Base-by-base conservation (phyloP, 2,888 invertebrate genomes). In the Caenorhabditis sulstoni region DNA sequence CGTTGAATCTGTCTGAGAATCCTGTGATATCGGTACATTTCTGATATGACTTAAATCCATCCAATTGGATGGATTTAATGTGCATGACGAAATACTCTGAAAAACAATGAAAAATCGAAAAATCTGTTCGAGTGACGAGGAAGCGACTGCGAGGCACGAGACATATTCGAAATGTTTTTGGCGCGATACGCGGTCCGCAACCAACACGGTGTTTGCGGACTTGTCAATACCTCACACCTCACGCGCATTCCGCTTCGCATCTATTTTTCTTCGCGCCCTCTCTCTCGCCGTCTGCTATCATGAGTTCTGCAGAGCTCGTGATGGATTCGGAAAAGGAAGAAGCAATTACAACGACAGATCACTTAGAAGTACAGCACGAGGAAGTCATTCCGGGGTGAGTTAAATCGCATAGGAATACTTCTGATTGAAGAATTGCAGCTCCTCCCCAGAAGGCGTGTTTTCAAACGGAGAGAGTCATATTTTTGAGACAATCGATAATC, bases 31-130 rank as follows among this genome's bases (percentile, higher is more conserved):
- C 99, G 89, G 98, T 99, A 91, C 95, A 93, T 85, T 94, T 94
- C 0, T 96, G 97, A 89, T 99, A 99, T 0, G 98, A 98, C 92
- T 99, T 99, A 91, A 99, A 99, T 53, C 99, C 99, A 90, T 99
- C 97, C 58, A 99, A 92, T 41, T 95, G 93, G 86, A 98, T 94
- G 1, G 94, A 94, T 91, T 96, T 97, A 57, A 99, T 94, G 91
- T 94, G 93, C 98, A 99, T 98, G 59, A 7, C 64, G 29, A 35
- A 64, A 35, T 29, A 39, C 52, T 35, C 71, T 23, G 5, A 35
- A 41, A 57, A 29, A 18, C 35, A 49, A 18, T 23, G n/a, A 22
- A 20, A 8, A 16, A 49, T 11, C 20, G 11, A 55, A 1, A 18
- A n/a, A 29, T 14, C 22, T n/a, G n/a, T n/a, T n/a, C n/a, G n/a